A percentile compares a stretch with the other conserved stretches of the same genome.
Evolutionary conservation across 2,797 vertebrate genomes (phyloP).

Genomic region (Ctenosaura bakeri): DNA sequence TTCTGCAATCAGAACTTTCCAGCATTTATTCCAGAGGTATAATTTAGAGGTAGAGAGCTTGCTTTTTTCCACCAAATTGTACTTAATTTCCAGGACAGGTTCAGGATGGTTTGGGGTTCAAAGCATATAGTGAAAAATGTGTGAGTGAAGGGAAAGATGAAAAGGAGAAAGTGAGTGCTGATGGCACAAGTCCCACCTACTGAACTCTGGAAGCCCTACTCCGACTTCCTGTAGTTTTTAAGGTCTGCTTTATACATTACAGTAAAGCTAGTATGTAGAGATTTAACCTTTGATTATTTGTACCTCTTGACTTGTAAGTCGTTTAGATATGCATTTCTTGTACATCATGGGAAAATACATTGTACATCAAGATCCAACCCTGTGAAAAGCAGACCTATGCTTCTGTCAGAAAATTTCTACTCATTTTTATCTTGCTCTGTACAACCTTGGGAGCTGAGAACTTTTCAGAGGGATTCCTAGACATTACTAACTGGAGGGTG

Average conservation of each 20-base stretch:
- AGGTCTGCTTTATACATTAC: not conserved
- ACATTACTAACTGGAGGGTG: not conserved
- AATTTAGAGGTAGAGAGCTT: not conserved
- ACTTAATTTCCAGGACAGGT: not conserved
- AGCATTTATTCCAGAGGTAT: not conserved
- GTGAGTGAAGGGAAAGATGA: not conserved
- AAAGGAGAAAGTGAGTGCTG: not conserved
- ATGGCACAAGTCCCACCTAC: not conserved
- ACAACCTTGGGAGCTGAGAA: not conserved
- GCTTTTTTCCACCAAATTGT: not conserved
- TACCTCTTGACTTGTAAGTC: not conserved
- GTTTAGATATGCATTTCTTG: not conserved
- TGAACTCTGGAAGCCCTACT: not conserved
- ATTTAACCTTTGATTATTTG: not conserved
- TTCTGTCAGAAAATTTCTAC: not conserved
- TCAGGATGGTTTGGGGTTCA: not conserved
- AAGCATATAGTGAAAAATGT: constrained; percentile 1
- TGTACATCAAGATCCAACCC: not conserved
- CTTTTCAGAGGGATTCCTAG: not conserved
- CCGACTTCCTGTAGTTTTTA: not conserved
- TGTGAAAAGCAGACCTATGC: not conserved
- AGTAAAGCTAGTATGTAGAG: not conserved
- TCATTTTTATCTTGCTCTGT: not conserved
- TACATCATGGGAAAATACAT: not conserved
- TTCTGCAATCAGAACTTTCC: not conserved